These are phyloP conservation scores for Glaucidium brasilianum DNA, from an alignment of 2,113 vertebrate species.

Conservation along the genomic window DNA sequence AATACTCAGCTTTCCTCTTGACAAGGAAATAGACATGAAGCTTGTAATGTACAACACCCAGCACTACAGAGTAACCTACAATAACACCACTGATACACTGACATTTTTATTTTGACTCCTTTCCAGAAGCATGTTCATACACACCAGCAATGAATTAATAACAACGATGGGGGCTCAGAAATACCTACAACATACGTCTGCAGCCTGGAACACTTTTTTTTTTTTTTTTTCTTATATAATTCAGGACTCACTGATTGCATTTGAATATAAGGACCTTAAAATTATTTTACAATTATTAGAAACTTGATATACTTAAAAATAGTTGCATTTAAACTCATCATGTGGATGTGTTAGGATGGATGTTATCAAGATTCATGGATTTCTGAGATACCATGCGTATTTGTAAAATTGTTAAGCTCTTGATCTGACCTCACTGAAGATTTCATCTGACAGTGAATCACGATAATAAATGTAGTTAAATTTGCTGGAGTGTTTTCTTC, in stretches of 20 bases:
- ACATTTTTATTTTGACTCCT: not conserved
- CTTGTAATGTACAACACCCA: not conserved
- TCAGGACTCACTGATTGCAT: not conserved
- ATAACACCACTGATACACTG: not conserved
- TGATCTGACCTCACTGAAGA: not conserved
- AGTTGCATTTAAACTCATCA: not conserved
- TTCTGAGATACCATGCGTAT: not conserved
- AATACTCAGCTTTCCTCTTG: not conserved
- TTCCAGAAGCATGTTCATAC: not conserved
- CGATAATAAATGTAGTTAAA: not conserved
- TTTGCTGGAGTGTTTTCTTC: not conserved
- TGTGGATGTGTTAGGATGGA: not conserved
- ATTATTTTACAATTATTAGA: not conserved
- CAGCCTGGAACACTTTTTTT: not conserved
- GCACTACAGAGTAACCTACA: not conserved
- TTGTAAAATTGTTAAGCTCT: not conserved
- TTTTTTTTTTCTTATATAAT: not conserved
- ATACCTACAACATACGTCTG: not conserved
- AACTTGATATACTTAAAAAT: not conserved
- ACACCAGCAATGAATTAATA: not conserved
- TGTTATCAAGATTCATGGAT: not conserved
- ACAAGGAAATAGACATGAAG: not conserved
- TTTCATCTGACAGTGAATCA: not conserved
- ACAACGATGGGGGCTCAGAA: not conserved
- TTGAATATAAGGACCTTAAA: not conserved